These are phyloP conservation scores for Oenanthe oenanthe DNA, from an alignment of 2,113 vertebrate species.

Conservation along the genomic window DNA sequence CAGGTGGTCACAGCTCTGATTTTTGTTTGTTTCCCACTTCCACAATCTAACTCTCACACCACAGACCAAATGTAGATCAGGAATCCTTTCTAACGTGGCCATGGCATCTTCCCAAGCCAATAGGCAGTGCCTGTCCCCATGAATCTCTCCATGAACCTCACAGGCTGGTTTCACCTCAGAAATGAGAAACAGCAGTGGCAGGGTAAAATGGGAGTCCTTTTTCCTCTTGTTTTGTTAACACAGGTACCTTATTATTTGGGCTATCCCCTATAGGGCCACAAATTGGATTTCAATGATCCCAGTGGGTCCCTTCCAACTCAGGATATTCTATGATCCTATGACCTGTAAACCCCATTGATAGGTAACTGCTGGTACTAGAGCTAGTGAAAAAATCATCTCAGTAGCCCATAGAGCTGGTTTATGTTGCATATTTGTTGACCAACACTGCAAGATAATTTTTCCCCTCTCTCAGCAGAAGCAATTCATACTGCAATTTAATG, in stretches of 20 bases:
- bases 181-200: not conserved
- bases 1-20: not conserved
- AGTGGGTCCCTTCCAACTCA: not conserved
- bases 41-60: not conserved
- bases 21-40: not conserved
- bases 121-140: not conserved
- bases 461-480: not conserved
- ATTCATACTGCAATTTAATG: not conserved
- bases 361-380: not conserved
- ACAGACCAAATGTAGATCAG: not conserved
- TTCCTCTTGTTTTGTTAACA: not conserved
- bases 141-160: not conserved
- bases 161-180: not conserved
- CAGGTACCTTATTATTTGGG: not conserved
- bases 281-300: not conserved
- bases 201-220: not conserved
- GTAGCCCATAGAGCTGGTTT: not conserved
- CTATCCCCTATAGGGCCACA: not conserved
- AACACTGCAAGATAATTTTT: not conserved
- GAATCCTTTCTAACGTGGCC: accelerated
- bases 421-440: not conserved
- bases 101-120: not conserved
- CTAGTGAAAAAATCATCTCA: not conserved
- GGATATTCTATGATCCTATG: not conserved
- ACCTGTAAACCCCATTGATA: not conserved